Percentiles rank a stretch among this genome's conserved stretches.
phyloP scores from a whole-genome alignment of 2,113 vertebrate genomes.

The Microtus montanus region DNA sequence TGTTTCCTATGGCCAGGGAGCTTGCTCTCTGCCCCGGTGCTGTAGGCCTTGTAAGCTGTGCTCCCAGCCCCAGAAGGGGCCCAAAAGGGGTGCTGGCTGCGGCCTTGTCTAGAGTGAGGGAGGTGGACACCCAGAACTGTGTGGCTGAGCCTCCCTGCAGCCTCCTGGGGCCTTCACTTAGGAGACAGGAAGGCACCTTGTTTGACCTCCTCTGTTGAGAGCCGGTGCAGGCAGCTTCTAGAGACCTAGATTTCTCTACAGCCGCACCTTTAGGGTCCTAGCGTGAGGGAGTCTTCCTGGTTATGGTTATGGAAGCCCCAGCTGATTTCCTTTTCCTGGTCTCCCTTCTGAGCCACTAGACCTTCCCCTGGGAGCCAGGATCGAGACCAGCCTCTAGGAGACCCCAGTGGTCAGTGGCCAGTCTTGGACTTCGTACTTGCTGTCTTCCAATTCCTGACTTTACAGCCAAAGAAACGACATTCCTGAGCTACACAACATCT shows the following conservation, averaged over 20 bases:
- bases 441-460: neutral
- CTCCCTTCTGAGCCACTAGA: neutral
- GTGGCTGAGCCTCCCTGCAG: neutral
- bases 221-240: neutral
- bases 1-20: neutral
- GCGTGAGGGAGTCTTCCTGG: neutral
- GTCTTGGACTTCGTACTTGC: neutral
- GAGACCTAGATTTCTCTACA: neutral
- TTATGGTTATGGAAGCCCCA: neutral
- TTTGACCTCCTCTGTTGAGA: neutral
- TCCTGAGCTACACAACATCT: neutral
- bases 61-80: neutral
- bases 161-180: neutral
- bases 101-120: neutral
- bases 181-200: conserved; percentile 64
- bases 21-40: neutral
- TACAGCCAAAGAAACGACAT: conserved; percentile 1
- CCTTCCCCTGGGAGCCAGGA: neutral
- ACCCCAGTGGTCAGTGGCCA: neutral
- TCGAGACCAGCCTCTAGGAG: neutral
- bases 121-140: neutral
- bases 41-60: neutral
- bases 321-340: neutral
- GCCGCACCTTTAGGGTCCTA: neutral
- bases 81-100: neutral